Conservation (phyloP, 1,140 invertebrate genomes). For the Brachionus asplanchnoidis region DNA sequence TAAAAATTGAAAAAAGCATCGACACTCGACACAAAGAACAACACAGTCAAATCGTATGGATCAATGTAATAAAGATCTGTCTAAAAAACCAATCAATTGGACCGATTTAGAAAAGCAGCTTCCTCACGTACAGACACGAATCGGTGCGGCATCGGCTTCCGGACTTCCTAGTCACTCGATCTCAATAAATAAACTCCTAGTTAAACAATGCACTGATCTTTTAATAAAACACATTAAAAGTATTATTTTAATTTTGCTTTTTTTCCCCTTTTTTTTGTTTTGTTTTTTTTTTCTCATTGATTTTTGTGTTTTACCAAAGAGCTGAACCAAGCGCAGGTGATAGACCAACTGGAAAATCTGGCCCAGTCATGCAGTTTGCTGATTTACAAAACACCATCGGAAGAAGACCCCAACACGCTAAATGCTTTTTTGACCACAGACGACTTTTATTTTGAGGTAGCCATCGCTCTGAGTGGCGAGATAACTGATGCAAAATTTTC, state of each 20-base stretch:
- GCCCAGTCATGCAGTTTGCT: background rate
- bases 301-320: background rate
- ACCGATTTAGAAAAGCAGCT: constrained; percentile 11
- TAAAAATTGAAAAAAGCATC: background rate
- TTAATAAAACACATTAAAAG: constrained; percentile 35
- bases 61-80: constrained; percentile 30
- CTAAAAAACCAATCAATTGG: constrained; percentile 32
- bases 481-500: constrained; percentile 37
- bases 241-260: background rate
- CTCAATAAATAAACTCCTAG: background rate
- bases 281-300: background rate
- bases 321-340: constrained; percentile 5
- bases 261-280: background rate
- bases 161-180: background rate
- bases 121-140: background rate
- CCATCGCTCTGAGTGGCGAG: background rate
- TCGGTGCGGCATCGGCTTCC: background rate
- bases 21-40: background rate
- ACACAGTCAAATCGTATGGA: background rate
- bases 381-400: background rate
- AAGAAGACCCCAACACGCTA: constrained; percentile 6
- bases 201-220: constrained; percentile 24
- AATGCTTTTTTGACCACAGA: constrained; percentile 23
- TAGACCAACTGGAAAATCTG: constrained; percentile 32
- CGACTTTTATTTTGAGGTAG: constrained; percentile 32